phyloP scores from a whole-genome alignment of 2,113 vertebrate species.

The Brienomyrus brachyistius region DNA sequence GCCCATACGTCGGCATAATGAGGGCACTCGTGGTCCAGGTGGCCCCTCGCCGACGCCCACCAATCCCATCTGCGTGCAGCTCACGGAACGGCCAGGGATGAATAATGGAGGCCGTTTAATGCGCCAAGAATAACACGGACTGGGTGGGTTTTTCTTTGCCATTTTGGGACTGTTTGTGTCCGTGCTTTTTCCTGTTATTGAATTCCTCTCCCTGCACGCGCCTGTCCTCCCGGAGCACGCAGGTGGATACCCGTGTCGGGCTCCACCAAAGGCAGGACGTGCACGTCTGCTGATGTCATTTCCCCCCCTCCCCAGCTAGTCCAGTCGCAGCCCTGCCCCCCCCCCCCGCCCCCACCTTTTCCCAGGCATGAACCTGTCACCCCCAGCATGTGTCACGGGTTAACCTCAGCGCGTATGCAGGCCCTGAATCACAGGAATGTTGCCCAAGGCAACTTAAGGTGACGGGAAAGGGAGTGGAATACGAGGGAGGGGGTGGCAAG shows the following conservation, averaged over 20 bases:
- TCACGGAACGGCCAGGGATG: constrained; percentile 38
- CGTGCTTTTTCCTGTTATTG: constrained; percentile 70
- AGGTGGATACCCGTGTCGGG: constrained; percentile 40
- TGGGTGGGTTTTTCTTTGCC: constrained; percentile 55
- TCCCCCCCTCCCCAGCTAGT: neutral
- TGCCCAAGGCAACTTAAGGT: neutral
- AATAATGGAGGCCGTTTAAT: constrained; percentile 43
- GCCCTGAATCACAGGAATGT: neutral
- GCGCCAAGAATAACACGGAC: constrained; percentile 61
- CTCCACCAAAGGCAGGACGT: neutral
- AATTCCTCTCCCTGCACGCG: constrained; percentile 63
- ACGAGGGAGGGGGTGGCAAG: neutral
- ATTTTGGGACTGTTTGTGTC: constrained; percentile 66
- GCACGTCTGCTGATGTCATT: constrained; percentile 1
- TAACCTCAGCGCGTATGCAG: neutral
- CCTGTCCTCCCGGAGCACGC: constrained; percentile 42
- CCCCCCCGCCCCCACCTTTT: neutral
- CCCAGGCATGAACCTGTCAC: neutral
- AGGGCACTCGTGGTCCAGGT: neutral
- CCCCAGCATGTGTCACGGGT: neutral
- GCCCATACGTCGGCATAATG: neutral
- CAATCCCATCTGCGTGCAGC: constrained; percentile 20
- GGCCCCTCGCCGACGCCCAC: neutral
- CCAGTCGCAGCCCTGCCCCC: neutral
- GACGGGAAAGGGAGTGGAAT: neutral